These are phyloP conservation scores for Entomyzon cyanotis DNA, from an alignment of 2,113 vertebrate species.

Conservation along the genomic window DNA sequence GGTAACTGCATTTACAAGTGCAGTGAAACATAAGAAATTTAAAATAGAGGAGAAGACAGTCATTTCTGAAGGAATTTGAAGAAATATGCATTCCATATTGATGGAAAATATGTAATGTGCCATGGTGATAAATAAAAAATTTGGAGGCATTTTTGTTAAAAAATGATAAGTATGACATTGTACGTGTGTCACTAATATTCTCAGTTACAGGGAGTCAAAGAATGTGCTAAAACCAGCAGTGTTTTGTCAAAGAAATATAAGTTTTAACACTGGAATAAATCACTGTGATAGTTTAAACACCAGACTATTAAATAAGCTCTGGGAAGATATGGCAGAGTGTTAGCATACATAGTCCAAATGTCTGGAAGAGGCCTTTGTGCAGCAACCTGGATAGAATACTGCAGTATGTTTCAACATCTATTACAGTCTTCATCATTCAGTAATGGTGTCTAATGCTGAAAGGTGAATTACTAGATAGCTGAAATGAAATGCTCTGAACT, in stretches of 20 bases:
- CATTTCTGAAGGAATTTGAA: not conserved
- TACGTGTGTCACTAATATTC: not conserved
- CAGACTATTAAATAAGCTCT: not conserved
- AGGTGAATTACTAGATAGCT: not conserved
- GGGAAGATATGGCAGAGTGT: not conserved
- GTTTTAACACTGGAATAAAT: not conserved
- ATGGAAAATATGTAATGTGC: not conserved
- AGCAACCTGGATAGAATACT: not conserved
- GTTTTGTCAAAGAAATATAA: not conserved
- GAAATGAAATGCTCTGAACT: not conserved
- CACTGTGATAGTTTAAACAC: not conserved
- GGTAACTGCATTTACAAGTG: not conserved
- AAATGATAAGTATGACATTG: not conserved
- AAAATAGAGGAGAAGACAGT: not conserved
- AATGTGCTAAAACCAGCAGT: not conserved
- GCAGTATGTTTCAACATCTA: not conserved
- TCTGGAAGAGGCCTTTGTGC: not conserved
- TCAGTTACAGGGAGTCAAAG: not conserved
- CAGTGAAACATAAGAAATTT: not conserved
- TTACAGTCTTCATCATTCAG: not conserved
- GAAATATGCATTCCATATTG: not conserved
- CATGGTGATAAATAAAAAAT: not conserved
- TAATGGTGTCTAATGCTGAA: not conserved
- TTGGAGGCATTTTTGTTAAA: not conserved
- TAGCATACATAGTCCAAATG: not conserved